Percentiles rank a stretch among this genome's conserved stretches.
Evolutionary conservation across 1,140 invertebrate genomes (phyloP).

Genomic region (Zaprionus nigranus): DNA sequence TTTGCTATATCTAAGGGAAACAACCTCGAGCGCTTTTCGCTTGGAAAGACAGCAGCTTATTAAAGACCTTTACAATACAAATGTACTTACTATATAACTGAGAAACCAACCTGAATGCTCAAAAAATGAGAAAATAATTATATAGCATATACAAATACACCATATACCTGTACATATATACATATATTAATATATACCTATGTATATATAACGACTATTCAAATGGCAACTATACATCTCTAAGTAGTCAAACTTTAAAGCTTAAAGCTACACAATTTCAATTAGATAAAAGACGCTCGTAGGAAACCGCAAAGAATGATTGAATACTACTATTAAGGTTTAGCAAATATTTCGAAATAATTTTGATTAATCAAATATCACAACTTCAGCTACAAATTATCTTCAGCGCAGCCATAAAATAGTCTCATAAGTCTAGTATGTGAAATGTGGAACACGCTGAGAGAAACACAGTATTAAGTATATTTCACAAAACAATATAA

Average conservation of each 20-base stretch:
- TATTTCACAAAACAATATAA: constrained; percentile 23
- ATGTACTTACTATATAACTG: constrained; percentile 37
- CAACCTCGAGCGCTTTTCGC: constrained; percentile 48
- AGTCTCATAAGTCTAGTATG: constrained; percentile 52
- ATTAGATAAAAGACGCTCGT: constrained; percentile 55
- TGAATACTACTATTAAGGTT: constrained; percentile 26
- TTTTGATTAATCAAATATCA: constrained; percentile 27
- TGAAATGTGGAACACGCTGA: constrained; percentile 52
- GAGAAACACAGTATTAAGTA: constrained; percentile 65
- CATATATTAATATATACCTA: not conserved
- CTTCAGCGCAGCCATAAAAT: constrained; percentile 62
- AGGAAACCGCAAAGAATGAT: constrained; percentile 31
- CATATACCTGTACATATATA: constrained; percentile 1
- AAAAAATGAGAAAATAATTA: constrained; percentile 39
- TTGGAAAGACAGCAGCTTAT: constrained; percentile 9
- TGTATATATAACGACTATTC: constrained; percentile 16
- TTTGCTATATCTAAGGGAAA: constrained; percentile 22
- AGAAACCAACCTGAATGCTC: constrained; percentile 44
- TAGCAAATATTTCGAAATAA: constrained; percentile 35
- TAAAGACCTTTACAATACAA: constrained; percentile 24
- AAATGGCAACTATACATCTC: constrained; percentile 38
- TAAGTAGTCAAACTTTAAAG: constrained; percentile 56
- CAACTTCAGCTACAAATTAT: constrained; percentile 19
- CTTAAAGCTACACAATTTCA: constrained; percentile 40
- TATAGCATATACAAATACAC: constrained; percentile 11